Evolutionary conservation across 2,113 vertebrate species (phyloP).

Genomic region (Rhombomys opimus): DNA sequence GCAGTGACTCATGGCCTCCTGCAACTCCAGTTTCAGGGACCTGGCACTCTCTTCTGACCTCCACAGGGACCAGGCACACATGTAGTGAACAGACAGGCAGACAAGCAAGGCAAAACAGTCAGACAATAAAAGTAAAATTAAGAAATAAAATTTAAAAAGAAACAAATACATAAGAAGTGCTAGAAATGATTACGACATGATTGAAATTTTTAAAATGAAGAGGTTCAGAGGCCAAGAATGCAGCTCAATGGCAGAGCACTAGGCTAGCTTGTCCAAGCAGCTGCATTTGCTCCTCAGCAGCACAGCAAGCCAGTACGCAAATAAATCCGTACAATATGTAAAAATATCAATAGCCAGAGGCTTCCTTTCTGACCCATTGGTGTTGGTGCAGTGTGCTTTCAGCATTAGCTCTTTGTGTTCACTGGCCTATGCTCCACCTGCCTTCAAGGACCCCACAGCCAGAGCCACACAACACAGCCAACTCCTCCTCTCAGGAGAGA

Average conservation of each 20-base stretch:
- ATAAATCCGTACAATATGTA: background rate
- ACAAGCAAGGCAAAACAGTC: background rate
- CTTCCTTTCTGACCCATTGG: background rate
- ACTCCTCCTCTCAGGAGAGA: background rate
- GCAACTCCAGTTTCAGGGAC: background rate
- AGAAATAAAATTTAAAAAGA: background rate
- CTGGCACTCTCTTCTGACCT: background rate
- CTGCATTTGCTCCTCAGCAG: background rate
- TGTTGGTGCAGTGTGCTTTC: background rate
- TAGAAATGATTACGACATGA: background rate
- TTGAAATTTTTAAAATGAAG: background rate
- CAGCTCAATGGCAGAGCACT: background rate
- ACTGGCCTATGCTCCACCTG: background rate
- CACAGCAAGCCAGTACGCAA: background rate
- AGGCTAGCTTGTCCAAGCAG: background rate
- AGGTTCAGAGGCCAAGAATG: background rate
- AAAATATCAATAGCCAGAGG: background rate
- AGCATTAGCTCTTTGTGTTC: too few relatives aligned
- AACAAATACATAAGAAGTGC: background rate
- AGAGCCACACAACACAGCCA: background rate
- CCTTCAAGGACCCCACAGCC: background rate
- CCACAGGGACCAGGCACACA: background rate
- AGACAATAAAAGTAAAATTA: background rate
- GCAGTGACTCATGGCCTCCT: background rate
- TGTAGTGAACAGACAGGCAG: background rate